Conservation (phyloP, 2,113 vertebrate species). For the Tachycineta bicolor region DNA sequence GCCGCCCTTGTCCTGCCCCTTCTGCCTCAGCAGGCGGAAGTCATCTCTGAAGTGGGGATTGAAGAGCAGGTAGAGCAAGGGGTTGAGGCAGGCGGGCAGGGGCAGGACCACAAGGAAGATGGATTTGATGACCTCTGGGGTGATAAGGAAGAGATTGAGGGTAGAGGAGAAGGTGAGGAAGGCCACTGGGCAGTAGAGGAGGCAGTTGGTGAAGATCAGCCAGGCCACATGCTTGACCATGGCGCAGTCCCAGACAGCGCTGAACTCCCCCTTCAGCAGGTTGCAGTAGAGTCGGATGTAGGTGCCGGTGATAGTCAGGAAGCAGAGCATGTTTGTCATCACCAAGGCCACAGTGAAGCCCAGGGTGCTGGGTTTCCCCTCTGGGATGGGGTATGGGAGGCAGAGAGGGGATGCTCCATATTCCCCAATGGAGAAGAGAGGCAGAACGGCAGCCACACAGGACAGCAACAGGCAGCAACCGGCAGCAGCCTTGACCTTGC, state of each 20-base stretch:
- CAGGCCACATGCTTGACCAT: slow-evolving; percentile 94
- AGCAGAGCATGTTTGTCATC: slow-evolving; percentile 88
- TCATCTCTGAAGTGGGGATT: slow-evolving; percentile 87
- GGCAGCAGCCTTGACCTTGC: slow-evolving; percentile 79
- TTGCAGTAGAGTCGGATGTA: slow-evolving; percentile 92
- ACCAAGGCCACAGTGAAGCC: slow-evolving; percentile 80
- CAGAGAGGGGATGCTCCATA: slow-evolving; percentile 93
- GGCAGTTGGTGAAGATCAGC: slow-evolving; percentile 92
- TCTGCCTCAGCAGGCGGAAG: slow-evolving; percentile 76
- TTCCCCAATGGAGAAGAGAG: slow-evolving; percentile 85
- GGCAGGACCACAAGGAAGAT: slow-evolving; percentile 89
- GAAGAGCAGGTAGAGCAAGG: slow-evolving; percentile 91
- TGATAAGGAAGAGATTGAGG: slow-evolving; percentile 86
- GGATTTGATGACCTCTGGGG: slow-evolving; percentile 90
- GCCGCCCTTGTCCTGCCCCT: slow-evolving; percentile 67
- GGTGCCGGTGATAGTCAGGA: slow-evolving; percentile 87
- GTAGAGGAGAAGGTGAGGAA: slow-evolving; percentile 92
- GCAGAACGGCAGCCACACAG: slow-evolving; percentile 79
- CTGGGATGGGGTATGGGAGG: slow-evolving; percentile 84
- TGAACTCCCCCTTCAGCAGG: slow-evolving; percentile 85
- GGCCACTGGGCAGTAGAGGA: slow-evolving; percentile 93
- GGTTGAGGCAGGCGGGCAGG: slow-evolving; percentile 91
- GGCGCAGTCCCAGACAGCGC: slow-evolving; percentile 89
- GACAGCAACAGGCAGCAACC: slow-evolving; percentile 86
- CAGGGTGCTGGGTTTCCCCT: slow-evolving; percentile 76